A percentile compares a stretch with the other conserved stretches of the same genome.
Conservation (phyloP, 1,140 invertebrate species). For the Sesamia nonagrioides region DNA sequence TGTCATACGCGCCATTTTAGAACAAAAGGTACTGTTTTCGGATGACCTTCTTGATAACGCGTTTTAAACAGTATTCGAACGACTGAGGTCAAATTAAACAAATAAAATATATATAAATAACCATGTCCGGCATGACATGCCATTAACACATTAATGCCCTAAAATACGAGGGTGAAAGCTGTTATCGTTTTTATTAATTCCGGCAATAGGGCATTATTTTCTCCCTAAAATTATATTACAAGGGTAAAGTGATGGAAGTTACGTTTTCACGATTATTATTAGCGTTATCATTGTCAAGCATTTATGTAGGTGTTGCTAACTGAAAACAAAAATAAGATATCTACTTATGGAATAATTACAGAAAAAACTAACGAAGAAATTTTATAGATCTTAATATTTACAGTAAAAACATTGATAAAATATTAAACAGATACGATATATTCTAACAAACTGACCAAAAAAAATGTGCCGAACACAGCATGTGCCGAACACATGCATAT, state of each 20-base stretch:
- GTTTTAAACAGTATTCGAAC: background rate
- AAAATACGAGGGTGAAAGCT: slow-evolving; percentile 12
- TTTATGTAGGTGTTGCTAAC: background rate
- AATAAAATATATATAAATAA: slow-evolving; percentile 29
- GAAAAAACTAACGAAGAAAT: too few relatives aligned
- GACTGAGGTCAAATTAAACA: slow-evolving; percentile 7
- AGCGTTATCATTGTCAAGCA: background rate
- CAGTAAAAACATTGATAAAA: too few relatives aligned
- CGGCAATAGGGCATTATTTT: slow-evolving; percentile 6
- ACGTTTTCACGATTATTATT: background rate
- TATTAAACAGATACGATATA: too few relatives aligned
- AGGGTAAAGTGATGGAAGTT: background rate
- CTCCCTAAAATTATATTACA: background rate
- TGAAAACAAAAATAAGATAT: background rate
- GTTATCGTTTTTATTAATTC: slow-evolving; percentile 1
- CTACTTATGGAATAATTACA: too few relatives aligned
- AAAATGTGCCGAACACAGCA: too few relatives aligned
- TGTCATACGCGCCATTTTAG: background rate
- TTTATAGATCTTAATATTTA: background rate
- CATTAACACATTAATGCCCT: slow-evolving; percentile 29
- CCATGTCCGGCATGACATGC: slow-evolving; percentile 16
- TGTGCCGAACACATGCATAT: too few relatives aligned
- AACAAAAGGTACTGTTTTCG: background rate
- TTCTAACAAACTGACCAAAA: too few relatives aligned
- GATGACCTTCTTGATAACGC: slow-evolving; percentile 27